Base-by-base conservation (phyloP, 1,140 invertebrate species). In the Brachionus sp. region DNA sequence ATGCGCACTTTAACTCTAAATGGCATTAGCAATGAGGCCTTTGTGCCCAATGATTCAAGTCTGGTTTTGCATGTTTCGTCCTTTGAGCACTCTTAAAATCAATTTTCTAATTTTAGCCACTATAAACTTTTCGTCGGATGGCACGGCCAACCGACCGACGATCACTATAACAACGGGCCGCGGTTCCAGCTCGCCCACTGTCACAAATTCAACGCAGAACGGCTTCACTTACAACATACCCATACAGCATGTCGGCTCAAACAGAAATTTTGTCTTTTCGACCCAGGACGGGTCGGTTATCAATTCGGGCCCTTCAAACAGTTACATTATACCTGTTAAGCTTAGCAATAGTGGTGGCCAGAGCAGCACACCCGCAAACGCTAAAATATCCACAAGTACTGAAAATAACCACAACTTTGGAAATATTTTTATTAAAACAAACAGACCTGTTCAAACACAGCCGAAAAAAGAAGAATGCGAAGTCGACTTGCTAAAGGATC, bases 401-500 rank as follows among this genome's bases (percentile, higher is more conserved):
- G 77, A 57, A 10, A 80, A 33, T 10, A 50, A 80, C 7, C 73
- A 19, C 53, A 62, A 75, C 19, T 25, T 75, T 46, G 70, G 70
- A 3, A 75, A 75, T 46, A 75, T 75, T 75, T 46, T 35, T 46
- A 75, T 75, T 19, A 75, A 75, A 39, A 50, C 70, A 44, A 75
- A 42, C 57, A 23, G 50, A 66, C 50, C 75, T 12, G 29, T 33
- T 16, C 29, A 78, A 78, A 78, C 13, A 53, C 46, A 33, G 29
- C 19, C 23, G 19, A 80, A 62, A 62, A 50, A 42, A 33, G 35
- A 62, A 3, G 93, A 94, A 88, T 91, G 92, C 85, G 93, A 95
- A 90, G 94, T 96, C 6, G 95, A 96, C 88, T 93, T 92, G 78
- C 89, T 97, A 12, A 95, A 94, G 19, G 93, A 95, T 90, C 90